Evolutionary conservation across 2,888 invertebrate genomes (phyloP), one percentile per base, ranked within the genome.

Genomic region (Philhelius pedissequus): DNA sequence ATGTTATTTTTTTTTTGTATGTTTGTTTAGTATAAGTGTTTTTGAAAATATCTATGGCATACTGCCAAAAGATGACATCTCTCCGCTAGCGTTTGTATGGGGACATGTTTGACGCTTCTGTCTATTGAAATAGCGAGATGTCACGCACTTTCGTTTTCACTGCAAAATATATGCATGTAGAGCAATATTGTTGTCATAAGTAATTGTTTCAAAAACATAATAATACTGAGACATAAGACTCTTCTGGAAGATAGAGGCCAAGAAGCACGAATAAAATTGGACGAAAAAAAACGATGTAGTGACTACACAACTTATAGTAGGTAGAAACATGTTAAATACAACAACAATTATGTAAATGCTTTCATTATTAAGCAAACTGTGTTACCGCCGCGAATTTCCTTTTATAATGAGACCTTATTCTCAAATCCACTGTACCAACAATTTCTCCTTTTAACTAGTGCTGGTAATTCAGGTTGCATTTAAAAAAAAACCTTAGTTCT

Each of bases 11-110:
- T n/a, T n/a, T n/a, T n/a, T n/a, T n/a, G n/a, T n/a, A 43, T 83
- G 74, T 74, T 79, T 62, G 13, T 74, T 79, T 73, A 40, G 45
- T 52, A 27, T 56, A 30, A 32, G 32, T 32, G 18, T 66, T 78
- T 77, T 78, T 40, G 43, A 73, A 43, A 66, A 75, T 83, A 52
- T 71, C 74, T 56, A 71, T 84, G 84, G 84, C 80, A 9, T 13
- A 40, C 18, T 8, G 56, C 81, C 77, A 83, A 79, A n/a, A 56
- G 78, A 82, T 86, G 84, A 84, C 54, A 88, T 78, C 77, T 80
- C 68, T 79, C 87, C 76, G 5, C 43, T 7, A 8, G 5, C n/a
- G 6, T 1, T 11, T 11, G 35, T 20, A 9, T 43, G 32, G 38
- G 32, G n/a, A 18, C 54, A 52, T 7, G 48, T 48, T 69, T 69